A percentile compares a stretch with the other conserved stretches of the same genome.
Conservation (phyloP, 1,140 invertebrate species). For the Formica exsecta region DNA sequence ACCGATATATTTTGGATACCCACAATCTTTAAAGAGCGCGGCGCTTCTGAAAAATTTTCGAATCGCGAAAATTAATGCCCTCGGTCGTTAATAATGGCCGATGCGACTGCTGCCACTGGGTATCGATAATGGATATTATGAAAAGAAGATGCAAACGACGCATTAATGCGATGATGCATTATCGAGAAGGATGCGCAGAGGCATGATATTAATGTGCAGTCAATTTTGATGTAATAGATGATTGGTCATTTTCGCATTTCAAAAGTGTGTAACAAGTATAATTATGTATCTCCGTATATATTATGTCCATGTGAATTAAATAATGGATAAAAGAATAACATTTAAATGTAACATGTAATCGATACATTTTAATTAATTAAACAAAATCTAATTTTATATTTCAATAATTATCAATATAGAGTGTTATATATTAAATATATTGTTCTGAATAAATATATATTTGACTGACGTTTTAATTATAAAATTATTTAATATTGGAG, state of each 20-base stretch:
- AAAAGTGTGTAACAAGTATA: neutral
- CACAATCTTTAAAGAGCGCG: neutral
- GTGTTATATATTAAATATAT: neutral
- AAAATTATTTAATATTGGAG: neutral
- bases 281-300: neutral
- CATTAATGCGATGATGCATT: slow-evolving; percentile 58
- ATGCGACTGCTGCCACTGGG: slow-evolving; percentile 16
- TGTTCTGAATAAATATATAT: neutral
- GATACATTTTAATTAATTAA: slow-evolving; percentile 21
- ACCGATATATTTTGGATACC: slow-evolving; percentile 41
- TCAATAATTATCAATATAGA: neutral
- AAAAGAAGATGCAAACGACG: slow-evolving; percentile 41
- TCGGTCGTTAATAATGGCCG: slow-evolving; percentile 43
- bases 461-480: neutral
- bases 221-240: slow-evolving; percentile 50
- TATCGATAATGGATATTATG: slow-evolving; percentile 57
- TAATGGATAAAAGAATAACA: neutral
- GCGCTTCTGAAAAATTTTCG: slow-evolving; percentile 41
- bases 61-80: slow-evolving; percentile 48
- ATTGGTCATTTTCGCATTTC: slow-evolving; percentile 37
- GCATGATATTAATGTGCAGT: slow-evolving; percentile 42
- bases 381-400: neutral
- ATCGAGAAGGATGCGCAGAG: slow-evolving; percentile 7
- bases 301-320: neutral
- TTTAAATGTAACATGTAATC: neutral